Evolutionary conservation across 37 sponge, comb jelly and placozoan species (phyloP).

Genomic region (Eunapius fragilis): DNA sequence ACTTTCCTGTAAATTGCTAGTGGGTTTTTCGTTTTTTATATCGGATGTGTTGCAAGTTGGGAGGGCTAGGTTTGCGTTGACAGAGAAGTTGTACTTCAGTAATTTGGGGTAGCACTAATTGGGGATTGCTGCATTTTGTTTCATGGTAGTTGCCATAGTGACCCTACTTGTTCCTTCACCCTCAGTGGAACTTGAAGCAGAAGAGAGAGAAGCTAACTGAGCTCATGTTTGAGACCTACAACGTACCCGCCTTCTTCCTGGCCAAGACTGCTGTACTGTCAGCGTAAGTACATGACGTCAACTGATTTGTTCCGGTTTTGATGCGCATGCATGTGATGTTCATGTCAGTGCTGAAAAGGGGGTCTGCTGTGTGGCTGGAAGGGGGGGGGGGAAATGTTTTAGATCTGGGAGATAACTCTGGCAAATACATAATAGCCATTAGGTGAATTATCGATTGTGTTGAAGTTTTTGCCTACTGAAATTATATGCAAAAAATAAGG

Average conservation of each 20-base stretch:
- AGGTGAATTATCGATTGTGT: too few relatives aligned
- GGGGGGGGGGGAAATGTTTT: too few relatives aligned
- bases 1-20: not conserved
- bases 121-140: not conserved
- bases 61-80: too few relatives aligned
- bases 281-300: conserved; percentile 77
- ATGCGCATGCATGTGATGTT: not conserved
- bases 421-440: too few relatives aligned
- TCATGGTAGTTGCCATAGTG: not conserved
- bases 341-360: not conserved
- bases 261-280: conserved; percentile 95
- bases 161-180: not conserved
- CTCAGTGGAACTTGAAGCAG: conserved; percentile 86
- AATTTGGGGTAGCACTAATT: not conserved
- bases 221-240: conserved; percentile 98
- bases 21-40: too few relatives aligned
- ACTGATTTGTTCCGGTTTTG: too few relatives aligned
- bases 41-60: too few relatives aligned
- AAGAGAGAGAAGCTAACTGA: conserved; percentile 95
- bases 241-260: conserved; percentile 93
- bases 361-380: too few relatives aligned
- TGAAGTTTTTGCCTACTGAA: too few relatives aligned
- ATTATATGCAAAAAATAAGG: too few relatives aligned
- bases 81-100: too few relatives aligned
- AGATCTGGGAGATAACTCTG: too few relatives aligned